phyloP scores from a whole-genome alignment of 2,888 invertebrate species.

The Xestia ashworthii region DNA sequence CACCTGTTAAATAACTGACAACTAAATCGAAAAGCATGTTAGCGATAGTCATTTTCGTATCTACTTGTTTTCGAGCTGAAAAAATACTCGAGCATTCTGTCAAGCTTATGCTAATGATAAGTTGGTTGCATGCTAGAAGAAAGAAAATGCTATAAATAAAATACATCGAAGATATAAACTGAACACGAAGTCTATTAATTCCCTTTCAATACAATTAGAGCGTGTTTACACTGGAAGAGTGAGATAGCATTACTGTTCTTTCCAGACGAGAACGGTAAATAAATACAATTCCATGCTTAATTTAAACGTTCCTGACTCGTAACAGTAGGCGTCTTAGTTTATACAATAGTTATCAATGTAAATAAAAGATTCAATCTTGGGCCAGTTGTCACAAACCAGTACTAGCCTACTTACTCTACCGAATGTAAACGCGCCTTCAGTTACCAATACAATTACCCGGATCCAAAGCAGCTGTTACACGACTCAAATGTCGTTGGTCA shows the following conservation, averaged over 20 bases:
- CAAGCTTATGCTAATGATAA: not conserved
- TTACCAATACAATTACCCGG: conserved; percentile 57
- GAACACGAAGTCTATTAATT: conserved; percentile 2
- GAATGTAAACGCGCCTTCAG: conserved; percentile 45
- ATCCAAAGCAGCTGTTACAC: conserved; percentile 58
- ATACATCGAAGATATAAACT: not conserved
- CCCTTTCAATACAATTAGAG: conserved; percentile 28
- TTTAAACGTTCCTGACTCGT: not conserved
- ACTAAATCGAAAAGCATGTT: conserved; percentile 11
- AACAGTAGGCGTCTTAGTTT: not conserved
- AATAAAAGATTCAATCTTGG: not conserved
- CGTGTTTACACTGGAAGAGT: conserved; percentile 9
- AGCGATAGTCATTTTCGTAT: not conserved
- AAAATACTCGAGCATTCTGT: not conserved
- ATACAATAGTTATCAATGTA: not conserved
- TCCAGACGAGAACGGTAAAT: conserved; percentile 6
- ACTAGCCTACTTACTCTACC: conserved; percentile 31
- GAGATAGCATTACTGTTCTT: conserved; percentile 5
- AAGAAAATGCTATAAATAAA: not conserved
- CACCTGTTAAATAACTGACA: not conserved
- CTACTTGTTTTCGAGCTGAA: not conserved
- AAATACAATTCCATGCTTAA: not conserved
- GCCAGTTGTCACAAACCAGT: not conserved
- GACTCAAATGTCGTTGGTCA: conserved; percentile 70
- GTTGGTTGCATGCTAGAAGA: not conserved